Base-by-base conservation (phyloP, 2,888 invertebrate genomes). In the Apotomis betuletana region DNA sequence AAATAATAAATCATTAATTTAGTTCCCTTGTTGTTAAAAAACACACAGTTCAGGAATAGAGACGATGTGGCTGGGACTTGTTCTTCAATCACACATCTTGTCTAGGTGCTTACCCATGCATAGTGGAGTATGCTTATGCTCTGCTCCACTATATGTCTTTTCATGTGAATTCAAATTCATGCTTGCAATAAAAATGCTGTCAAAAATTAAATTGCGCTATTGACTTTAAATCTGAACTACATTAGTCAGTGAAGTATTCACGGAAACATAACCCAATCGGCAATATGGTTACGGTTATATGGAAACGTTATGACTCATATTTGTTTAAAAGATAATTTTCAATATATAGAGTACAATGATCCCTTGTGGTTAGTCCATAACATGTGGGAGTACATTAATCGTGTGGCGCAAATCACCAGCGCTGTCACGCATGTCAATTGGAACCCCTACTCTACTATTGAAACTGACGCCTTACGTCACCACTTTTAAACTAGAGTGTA, bases 401-500 rank as follows among this genome's bases (percentile, higher is more conserved):
- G 67, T 51, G 67, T 57, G 54, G 38, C 60, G 60, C 60, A 62
- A 67, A 58, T 52, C 67, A 57, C 49, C 60, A 54, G 51, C 15
- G 51, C 67, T 62, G 72, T 54, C 72, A 59, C 68, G 63, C 67
- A 72, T 72, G 62, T 72, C 72, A 63, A 72, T 72, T 63, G 52
- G 36, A 62, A 38, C 51, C 51, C 46, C 44, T 67, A 71, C 55
- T 55, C 49, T 59, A 49, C 55, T 67, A 67, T 67, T 67, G 49
- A 55, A 65, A 54, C 38, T 27, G 27, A 49, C 58, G 38, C 27
- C 38, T 70, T 61, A 67, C 70, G 49, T 55, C 54, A 55, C 13
- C 38, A n/a, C 12, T n/a, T 65, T 36, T 44, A 57, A 57, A 46
- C 9, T 36, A 58, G 46, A 36, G 13, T 38, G 58, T n/a, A 38